Evolutionary conservation across 2,888 invertebrate genomes (phyloP).

Genomic region (Synanthedon vespiformis): DNA sequence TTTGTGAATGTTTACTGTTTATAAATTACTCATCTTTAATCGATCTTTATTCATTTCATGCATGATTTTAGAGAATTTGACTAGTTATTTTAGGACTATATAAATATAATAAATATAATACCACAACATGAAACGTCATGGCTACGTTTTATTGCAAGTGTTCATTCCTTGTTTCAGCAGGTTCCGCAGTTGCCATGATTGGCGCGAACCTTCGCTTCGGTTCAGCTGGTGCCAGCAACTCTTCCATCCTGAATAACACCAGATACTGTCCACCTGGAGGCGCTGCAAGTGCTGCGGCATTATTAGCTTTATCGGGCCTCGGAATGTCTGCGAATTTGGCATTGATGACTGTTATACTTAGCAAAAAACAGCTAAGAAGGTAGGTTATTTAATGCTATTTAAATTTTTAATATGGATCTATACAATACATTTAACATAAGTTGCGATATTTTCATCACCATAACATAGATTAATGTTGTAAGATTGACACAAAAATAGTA

Average conservation of each 20-base stretch:
- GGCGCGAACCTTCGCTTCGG: conserved; percentile 82
- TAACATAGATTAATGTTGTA: no score
- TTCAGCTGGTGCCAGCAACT: conserved; percentile 74
- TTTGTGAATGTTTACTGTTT: no score
- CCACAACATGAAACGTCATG: no score
- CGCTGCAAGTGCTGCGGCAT: conserved; percentile 81
- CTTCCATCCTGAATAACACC: conserved; percentile 76
- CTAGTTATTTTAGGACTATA: no score
- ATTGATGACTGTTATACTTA: conserved; percentile 83
- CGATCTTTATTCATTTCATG: no score
- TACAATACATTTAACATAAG: no score
- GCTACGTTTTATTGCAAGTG: not conserved
- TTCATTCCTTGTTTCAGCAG: conserved; percentile 37
- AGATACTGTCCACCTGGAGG: conserved; percentile 86
- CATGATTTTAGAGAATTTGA: no score
- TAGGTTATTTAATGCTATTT: conserved; percentile 47
- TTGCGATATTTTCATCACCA: no score
- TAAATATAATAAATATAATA: no score
- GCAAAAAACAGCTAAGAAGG: conserved; percentile 84
- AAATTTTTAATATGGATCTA: not conserved
- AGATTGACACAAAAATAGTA: no score
- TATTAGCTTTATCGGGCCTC: conserved; percentile 80
- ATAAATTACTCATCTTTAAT: no score
- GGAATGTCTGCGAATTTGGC: conserved; percentile 86
- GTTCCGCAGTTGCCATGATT: conserved; percentile 82